Evolutionary conservation across 2,113 vertebrate species (phyloP).

Genomic region (Cyanistes caeruleus): DNA sequence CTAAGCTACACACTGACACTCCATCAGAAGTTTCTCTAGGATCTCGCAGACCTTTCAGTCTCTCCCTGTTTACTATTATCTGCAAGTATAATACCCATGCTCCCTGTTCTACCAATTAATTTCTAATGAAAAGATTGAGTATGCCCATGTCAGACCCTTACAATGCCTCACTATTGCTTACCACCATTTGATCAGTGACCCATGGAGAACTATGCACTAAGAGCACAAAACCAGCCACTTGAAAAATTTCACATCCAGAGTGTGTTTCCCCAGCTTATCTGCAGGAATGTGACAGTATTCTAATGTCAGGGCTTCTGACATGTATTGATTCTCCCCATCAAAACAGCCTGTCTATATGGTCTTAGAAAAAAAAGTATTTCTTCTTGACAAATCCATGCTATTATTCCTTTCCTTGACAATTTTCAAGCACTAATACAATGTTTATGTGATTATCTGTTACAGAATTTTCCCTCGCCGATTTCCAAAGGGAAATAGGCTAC

Average conservation of each 20-base stretch:
- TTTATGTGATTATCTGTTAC: conserved; percentile 1
- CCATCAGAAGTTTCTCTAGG: background rate
- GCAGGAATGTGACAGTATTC: background rate
- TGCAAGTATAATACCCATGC: background rate
- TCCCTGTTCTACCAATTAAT: background rate
- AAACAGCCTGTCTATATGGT: background rate
- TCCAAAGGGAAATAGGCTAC: background rate
- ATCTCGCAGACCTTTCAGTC: background rate
- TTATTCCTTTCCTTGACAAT: background rate
- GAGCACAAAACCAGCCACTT: background rate
- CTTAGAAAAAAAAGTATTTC: background rate
- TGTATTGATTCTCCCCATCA: background rate
- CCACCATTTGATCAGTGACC: background rate
- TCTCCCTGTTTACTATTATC: background rate
- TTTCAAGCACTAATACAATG: background rate
- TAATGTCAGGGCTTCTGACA: background rate
- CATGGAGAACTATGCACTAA: background rate
- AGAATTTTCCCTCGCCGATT: background rate
- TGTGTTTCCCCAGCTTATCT: background rate
- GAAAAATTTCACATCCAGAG: background rate
- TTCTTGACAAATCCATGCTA: background rate
- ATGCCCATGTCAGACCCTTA: background rate
- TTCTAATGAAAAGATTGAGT: background rate
- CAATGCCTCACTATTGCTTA: background rate
- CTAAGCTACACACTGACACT: background rate